These are phyloP conservation scores for Dascyllus trimaculatus DNA, from an alignment of 2,113 vertebrate species.

Conservation along the genomic window DNA sequence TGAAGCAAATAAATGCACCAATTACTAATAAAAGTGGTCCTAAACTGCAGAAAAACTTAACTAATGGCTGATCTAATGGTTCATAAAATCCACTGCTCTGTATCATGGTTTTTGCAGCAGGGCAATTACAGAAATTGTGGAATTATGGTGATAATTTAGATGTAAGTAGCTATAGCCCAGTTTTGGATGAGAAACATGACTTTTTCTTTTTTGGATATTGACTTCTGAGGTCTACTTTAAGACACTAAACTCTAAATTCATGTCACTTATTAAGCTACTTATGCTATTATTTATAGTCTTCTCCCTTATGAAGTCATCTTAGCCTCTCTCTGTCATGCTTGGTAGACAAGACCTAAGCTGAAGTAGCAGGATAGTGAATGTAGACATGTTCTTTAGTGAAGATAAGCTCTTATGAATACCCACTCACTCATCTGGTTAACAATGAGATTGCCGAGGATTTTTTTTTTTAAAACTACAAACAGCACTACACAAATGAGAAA, in stretches of 20 bases:
- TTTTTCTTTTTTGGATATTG: not conserved
- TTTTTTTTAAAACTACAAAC: no score
- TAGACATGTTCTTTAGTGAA: constrained; percentile 12
- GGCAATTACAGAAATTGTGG: not conserved
- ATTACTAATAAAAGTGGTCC: constrained; percentile 17
- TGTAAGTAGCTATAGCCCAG: not conserved
- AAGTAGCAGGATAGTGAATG: constrained; percentile 1
- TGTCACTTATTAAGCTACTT: not conserved
- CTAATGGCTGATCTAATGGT: not conserved
- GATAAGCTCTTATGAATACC: constrained; percentile 30
- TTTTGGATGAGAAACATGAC: not conserved
- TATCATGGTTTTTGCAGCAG: constrained; percentile 12
- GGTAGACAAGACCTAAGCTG: constrained; percentile 3
- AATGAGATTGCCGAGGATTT: no score
- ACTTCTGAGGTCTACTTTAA: not conserved
- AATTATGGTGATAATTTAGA: constrained; percentile 4
- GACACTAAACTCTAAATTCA: not conserved
- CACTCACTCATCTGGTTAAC: not conserved
- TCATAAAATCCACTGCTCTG: not conserved
- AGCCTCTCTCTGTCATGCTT: not conserved
- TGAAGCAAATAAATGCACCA: constrained; percentile 26
- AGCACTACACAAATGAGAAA: no score
- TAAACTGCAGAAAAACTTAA: constrained; percentile 24
- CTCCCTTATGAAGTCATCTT: constrained; percentile 4
- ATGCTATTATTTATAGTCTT: constrained; percentile 3